These are phyloP conservation scores for Sebastolobus altivelis DNA, from an alignment of 2,797 vertebrate species.

Conservation along the genomic window DNA sequence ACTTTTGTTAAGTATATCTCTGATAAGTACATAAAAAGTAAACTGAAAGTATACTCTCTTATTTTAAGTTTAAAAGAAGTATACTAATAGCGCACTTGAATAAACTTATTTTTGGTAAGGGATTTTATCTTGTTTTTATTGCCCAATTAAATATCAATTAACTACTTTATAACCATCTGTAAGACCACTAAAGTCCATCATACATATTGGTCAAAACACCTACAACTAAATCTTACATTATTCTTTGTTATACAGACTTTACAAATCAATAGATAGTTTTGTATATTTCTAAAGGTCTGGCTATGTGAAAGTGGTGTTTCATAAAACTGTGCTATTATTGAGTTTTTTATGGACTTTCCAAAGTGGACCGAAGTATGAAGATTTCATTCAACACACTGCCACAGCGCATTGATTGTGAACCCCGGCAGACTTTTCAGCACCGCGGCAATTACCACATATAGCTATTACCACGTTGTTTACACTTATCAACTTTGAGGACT, in stretches of 20 bases:
- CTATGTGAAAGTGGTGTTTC: background rate
- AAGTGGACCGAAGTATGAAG: slow-evolving; percentile 35
- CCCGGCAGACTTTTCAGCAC: slow-evolving; percentile 45
- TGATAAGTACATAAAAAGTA: too few species aligned
- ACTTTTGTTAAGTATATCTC: too few species aligned
- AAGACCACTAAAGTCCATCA: background rate
- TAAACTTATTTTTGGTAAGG: too few species aligned
- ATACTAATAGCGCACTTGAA: too few species aligned
- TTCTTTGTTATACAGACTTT: background rate
- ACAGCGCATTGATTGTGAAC: slow-evolving; percentile 55
- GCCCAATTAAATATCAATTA: background rate
- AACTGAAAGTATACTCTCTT: too few species aligned
- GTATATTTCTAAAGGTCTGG: background rate
- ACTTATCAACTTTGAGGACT: slow-evolving; percentile 63
- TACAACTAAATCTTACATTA: background rate
- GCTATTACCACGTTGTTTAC: slow-evolving; percentile 65
- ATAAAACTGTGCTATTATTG: slow-evolving; percentile 2
- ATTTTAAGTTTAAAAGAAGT: too few species aligned
- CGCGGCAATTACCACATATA: slow-evolving; percentile 66
- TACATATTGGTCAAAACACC: background rate
- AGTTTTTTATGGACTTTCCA: slow-evolving; percentile 15
- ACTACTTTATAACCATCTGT: background rate
- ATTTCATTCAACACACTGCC: slow-evolving; percentile 29
- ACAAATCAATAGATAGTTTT: background rate
- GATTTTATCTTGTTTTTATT: background rate